phyloP scores from a whole-genome alignment of 1,140 invertebrate genomes.

The Bombus vancouverensis region DNA sequence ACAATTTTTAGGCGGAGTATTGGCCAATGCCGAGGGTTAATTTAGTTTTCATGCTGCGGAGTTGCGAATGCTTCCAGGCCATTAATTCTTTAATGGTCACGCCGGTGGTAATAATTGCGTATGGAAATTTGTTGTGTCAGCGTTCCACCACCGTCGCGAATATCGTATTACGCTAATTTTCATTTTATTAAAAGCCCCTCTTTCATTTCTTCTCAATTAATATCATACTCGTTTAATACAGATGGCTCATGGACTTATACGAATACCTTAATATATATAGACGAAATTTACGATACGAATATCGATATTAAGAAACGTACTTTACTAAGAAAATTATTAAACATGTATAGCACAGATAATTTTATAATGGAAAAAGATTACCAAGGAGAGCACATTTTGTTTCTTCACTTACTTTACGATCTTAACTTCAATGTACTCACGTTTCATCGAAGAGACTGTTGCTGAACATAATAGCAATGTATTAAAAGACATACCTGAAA shows the following conservation, averaged over 20 bases:
- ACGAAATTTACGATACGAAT: not conserved
- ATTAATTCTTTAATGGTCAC: constrained; percentile 40
- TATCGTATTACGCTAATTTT: not conserved
- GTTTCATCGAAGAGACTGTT: not conserved
- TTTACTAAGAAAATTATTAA: not conserved
- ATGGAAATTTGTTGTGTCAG: constrained; percentile 24
- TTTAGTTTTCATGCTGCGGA: constrained; percentile 35
- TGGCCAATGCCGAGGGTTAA: constrained; percentile 17
- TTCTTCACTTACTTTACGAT: no score
- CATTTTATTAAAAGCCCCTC: not conserved
- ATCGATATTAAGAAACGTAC: not conserved
- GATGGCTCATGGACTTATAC: accelerated
- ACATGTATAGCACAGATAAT: not conserved
- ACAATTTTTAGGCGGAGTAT: not conserved
- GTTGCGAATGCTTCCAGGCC: constrained; percentile 25
- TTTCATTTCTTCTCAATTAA: not conserved
- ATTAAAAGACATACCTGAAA: constrained; percentile 46
- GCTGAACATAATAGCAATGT: not conserved
- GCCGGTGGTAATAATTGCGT: constrained; percentile 18
- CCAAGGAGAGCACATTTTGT: no score
- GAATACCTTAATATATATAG: not conserved
- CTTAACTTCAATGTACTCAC: not conserved
- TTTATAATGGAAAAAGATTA: not conserved
- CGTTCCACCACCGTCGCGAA: not conserved
- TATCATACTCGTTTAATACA: not conserved